phyloP scores from a whole-genome alignment of 2,113 vertebrate species.

The Benitochromis conjunctus region DNA sequence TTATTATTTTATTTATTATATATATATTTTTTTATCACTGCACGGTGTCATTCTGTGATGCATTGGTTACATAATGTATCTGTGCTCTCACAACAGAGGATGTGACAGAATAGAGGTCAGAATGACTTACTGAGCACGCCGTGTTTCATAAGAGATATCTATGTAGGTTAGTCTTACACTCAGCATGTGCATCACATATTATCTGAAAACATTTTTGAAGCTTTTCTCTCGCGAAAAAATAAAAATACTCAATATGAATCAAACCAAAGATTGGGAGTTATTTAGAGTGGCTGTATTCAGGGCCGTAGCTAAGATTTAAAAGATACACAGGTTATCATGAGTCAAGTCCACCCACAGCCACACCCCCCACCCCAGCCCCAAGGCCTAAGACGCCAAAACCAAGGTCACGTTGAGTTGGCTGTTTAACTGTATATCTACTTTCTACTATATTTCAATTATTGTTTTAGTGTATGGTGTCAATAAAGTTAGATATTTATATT shows the following conservation, averaged over 20 bases:
- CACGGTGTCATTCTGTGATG: constrained; percentile 23
- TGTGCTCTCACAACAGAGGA: constrained; percentile 42
- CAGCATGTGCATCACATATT: not conserved
- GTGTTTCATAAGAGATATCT: constrained; percentile 40
- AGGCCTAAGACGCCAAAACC: not conserved
- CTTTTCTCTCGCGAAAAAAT: not conserved
- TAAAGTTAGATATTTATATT: not conserved
- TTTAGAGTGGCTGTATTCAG: not conserved
- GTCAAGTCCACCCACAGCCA: not conserved
- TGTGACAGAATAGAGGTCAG: constrained; percentile 59
- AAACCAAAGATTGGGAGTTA: not conserved
- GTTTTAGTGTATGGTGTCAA: not conserved
- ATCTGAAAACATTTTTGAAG: not conserved
- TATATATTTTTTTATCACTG: not conserved
- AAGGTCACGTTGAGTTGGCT: not conserved
- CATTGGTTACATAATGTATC: constrained; percentile 41
- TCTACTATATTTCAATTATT: not conserved
- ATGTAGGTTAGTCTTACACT: constrained; percentile 12
- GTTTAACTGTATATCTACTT: not conserved
- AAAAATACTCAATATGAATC: not conserved
- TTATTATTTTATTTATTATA: not conserved
- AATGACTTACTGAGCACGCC: constrained; percentile 34
- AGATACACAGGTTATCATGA: not conserved
- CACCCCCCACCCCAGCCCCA: not conserved
- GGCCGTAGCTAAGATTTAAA: not conserved